phyloP scores from a whole-genome alignment of 1,140 invertebrate genomes.

The Bombus sibiricus region DNA sequence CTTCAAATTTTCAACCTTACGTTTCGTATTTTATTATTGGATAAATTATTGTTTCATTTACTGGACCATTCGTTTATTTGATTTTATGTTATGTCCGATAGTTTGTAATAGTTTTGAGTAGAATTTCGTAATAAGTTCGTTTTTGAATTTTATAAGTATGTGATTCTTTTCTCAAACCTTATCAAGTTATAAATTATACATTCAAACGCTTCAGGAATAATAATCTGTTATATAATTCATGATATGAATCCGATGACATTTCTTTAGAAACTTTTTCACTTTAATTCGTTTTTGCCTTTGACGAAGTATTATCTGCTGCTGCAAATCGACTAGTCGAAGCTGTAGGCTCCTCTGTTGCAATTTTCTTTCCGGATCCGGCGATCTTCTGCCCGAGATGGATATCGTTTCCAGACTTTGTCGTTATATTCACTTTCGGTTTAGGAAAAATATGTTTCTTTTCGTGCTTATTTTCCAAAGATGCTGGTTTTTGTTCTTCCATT shows the following conservation, averaged over 20 bases:
- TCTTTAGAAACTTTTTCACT: not conserved
- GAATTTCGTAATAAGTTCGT: too few relatives aligned
- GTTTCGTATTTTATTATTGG: too few relatives aligned
- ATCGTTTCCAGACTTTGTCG: conserved; percentile 32
- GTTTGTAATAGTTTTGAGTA: too few relatives aligned
- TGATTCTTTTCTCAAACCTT: too few relatives aligned
- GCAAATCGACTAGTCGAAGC: not conserved
- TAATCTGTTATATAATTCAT: too few relatives aligned
- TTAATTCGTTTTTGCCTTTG: not conserved
- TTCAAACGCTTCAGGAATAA: too few relatives aligned
- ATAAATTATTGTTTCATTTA: too few relatives aligned
- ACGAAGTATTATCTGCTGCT: not conserved
- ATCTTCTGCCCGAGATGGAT: conserved; percentile 13
- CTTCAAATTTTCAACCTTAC: not conserved
- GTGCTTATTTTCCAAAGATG: not conserved
- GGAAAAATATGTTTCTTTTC: conserved; percentile 18
- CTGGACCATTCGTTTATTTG: too few relatives aligned
- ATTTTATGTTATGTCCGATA: too few relatives aligned
- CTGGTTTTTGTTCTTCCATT: conserved; percentile 55
- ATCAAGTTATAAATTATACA: too few relatives aligned
- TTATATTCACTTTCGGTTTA: conserved; percentile 62
- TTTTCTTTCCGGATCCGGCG: not conserved
- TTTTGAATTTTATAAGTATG: too few relatives aligned
- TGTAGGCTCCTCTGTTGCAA: not conserved
- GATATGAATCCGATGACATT: not conserved